Percentiles rank a stretch among this genome's conserved stretches.
phyloP scores from a whole-genome alignment of 2,113 vertebrate genomes.

The Lophochroa leadbeateri region DNA sequence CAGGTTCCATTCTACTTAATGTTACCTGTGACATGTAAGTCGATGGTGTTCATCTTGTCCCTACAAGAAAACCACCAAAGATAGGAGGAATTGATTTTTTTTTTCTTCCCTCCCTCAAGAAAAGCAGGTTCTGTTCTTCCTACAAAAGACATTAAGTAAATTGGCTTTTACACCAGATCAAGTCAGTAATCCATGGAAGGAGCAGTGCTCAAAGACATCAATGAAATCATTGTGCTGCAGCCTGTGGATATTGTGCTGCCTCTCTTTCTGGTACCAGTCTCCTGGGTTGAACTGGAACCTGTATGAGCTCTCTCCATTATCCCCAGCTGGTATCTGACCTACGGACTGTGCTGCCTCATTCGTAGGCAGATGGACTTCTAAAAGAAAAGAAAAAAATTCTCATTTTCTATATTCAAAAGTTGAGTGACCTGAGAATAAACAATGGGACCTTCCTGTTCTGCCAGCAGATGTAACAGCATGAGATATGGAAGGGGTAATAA shows the following conservation, averaged over 20 bases:
- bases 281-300: slow-evolving; percentile 47
- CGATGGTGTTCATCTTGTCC: neutral
- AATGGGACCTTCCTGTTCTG: neutral
- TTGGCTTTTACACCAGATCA: slow-evolving; percentile 4
- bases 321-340: neutral
- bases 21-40: neutral
- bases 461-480: neutral
- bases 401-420: neutral
- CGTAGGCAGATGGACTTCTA: neutral
- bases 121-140: neutral
- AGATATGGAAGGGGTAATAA: neutral
- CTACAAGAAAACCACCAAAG: neutral
- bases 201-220: slow-evolving; percentile 26
- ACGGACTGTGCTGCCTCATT: neutral
- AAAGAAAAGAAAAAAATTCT: neutral
- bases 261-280: slow-evolving; percentile 46
- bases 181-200: slow-evolving; percentile 3
- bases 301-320: slow-evolving; percentile 24
- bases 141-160: slow-evolving; percentile 12
- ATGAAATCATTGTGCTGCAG: slow-evolving; percentile 41
- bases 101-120: neutral
- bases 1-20: neutral
- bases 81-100: neutral
- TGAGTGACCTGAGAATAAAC: neutral
- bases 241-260: neutral